Evolutionary conservation across 53 echinoderm and acorn worm species (phyloP).

Genomic region (Zoroaster sp.): DNA sequence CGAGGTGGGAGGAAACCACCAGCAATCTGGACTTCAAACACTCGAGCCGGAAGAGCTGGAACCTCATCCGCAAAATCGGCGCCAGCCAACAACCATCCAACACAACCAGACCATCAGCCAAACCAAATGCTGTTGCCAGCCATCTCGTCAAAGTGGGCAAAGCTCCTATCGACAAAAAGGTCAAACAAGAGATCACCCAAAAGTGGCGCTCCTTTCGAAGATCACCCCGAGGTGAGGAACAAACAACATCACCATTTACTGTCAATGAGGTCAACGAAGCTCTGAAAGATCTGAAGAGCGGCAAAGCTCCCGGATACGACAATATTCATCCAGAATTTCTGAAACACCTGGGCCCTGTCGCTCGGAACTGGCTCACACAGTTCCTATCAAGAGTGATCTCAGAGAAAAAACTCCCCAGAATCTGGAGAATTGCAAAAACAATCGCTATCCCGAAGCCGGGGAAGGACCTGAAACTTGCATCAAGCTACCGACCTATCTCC

Average conservation of each 20-base stretch:
- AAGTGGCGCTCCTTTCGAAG: background rate
- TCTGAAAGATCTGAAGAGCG: conserved; percentile 20
- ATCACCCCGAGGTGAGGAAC: background rate
- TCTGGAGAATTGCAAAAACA: background rate
- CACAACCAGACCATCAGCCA: too few relatives aligned
- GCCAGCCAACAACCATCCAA: too few relatives aligned
- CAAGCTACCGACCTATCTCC: conserved; percentile 19
- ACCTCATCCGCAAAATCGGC: background rate
- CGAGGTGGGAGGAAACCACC: conserved; percentile 17
- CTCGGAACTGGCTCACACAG: conserved; percentile 1
- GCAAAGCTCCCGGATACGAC: conserved; percentile 44
- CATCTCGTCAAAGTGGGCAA: too few relatives aligned
- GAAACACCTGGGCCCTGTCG: conserved; percentile 6
- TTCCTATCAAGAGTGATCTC: background rate
- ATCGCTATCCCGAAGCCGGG: conserved; percentile 1
- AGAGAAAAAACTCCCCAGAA: background rate
- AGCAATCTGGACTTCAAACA: conserved; percentile 15
- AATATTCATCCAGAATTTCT: conserved; percentile 38
- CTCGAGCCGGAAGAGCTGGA: conserved; percentile 30
- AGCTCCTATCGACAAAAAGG: too few relatives aligned
- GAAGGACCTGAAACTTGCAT: conserved; percentile 1
- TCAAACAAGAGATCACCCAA: background rate
- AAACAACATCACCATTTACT: background rate
- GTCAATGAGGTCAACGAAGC: conserved; percentile 14
- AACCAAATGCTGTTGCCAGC: too few relatives aligned